Conservation (phyloP, 2,113 vertebrate genomes). For the Petroica traversi region DNA sequence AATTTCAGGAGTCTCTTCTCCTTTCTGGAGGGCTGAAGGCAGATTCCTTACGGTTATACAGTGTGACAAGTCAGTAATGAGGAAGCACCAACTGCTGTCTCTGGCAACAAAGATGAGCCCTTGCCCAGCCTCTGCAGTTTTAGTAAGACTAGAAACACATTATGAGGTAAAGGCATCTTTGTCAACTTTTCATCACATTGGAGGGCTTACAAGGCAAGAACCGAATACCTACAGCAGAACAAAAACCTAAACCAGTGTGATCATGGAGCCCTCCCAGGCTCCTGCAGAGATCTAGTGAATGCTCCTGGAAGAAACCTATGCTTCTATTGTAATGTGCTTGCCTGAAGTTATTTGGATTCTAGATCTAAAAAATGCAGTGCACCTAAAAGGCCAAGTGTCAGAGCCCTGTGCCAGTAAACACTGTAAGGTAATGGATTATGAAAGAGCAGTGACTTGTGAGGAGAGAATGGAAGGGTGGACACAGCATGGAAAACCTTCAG, state of each 20-base stretch:
- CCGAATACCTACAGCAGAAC: not conserved
- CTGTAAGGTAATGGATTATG: not conserved
- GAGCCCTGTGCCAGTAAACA: not conserved
- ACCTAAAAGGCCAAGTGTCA: not conserved
- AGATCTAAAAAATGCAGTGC: not conserved
- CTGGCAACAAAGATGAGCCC: not conserved
- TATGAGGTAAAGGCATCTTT: not conserved
- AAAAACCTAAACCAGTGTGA: not conserved
- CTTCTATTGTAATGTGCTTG: not conserved
- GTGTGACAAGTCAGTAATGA: not conserved
- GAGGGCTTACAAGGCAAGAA: not conserved
- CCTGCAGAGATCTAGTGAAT: not conserved
- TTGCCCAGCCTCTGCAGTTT: not conserved
- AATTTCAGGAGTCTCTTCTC: not conserved
- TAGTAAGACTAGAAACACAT: not conserved
- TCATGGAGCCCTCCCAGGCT: not conserved
- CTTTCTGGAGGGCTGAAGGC: not conserved
- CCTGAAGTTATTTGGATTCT: not conserved
- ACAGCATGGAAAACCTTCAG: not conserved
- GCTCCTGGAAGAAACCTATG: not conserved
- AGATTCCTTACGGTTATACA: not conserved
- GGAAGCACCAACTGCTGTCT: not conserved
- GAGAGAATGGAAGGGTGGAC: not conserved
- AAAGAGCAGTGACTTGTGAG: not conserved
- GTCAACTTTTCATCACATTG: not conserved